Base-by-base conservation (phyloP, 2,888 invertebrate species). In the Chaetoderma sp. region DNA sequence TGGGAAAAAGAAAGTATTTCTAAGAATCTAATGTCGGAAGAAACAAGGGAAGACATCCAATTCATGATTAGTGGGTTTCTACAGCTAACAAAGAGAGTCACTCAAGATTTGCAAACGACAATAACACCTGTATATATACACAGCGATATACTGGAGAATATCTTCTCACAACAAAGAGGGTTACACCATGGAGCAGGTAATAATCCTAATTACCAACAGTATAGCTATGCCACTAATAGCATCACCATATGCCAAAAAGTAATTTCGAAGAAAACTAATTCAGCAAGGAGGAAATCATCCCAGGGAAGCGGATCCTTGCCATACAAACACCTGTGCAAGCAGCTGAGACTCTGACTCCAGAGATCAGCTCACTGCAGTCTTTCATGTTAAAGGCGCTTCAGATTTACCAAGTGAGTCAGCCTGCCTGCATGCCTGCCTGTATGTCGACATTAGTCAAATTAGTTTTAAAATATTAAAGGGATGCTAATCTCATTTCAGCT, bases 121-220 rank as follows among this genome's bases (percentile, higher is more conserved):
- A 18, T 50, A 6, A 18, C 28, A 5, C 50, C 50, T 10, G 21
- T 30, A 8, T 30, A 6, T 6, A 30, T 50, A 6, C 25, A 50
- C 18, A 50, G 27, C 25, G 50, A 50, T 50, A 6, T 50, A 30
- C 27, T 55, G 6, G 54, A 60, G n/a, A 62, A 62, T 16, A 27
- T 49, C 16, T 62, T 62, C 18, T 45, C 42, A 1, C 62, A 62
- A 33, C 62, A 55, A 21, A n/a, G 55, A 10, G 45, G 47, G 8
- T n/a, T 62, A 16, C 18, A 52, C 16, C 50, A 60, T 39, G 60
- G 60, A 3, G 18, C 13, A 27, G 23, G 28, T 27, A 39, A 45
- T 1, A 62, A 62, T 45, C 62, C 62, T 10, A 55, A 55, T n/a
- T 62, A 62, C 21, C 16, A 23, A 21, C 52, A 56, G 16, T 62